Conservation (phyloP, 2,113 vertebrate species). For the Willisornis vidua region DNA sequence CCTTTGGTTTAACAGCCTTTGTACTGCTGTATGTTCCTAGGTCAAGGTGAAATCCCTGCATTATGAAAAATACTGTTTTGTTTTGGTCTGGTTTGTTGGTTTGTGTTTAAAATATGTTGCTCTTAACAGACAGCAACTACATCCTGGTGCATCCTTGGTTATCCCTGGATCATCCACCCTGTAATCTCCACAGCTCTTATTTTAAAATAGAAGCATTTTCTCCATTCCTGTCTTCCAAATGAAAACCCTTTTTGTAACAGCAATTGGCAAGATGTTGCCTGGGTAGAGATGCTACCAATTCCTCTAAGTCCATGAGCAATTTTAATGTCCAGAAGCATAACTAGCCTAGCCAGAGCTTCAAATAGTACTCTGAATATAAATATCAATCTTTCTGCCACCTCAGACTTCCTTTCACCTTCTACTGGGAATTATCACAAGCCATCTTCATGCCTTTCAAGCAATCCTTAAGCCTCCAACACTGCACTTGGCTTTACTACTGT, state of each 20-base stretch:
- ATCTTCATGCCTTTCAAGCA: background rate
- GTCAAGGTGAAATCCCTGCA: background rate
- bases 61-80: background rate
- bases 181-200: background rate
- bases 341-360: background rate
- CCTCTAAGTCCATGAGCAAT: background rate
- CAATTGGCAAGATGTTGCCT: background rate
- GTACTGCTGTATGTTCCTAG: background rate
- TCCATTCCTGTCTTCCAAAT: background rate
- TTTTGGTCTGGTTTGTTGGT: background rate
- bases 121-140: background rate
- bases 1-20: background rate
- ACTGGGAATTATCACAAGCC: background rate
- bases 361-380: background rate
- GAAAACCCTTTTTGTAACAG: background rate
- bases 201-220: background rate
- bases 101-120: background rate
- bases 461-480: background rate
- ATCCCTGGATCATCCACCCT: background rate
- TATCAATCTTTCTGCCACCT: background rate
- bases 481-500: background rate
- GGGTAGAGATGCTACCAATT: background rate
- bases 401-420: background rate
- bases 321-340: background rate
- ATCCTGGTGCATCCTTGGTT: background rate